Conservation (phyloP, 2,113 vertebrate genomes). For the Aramus guarauna region DNA sequence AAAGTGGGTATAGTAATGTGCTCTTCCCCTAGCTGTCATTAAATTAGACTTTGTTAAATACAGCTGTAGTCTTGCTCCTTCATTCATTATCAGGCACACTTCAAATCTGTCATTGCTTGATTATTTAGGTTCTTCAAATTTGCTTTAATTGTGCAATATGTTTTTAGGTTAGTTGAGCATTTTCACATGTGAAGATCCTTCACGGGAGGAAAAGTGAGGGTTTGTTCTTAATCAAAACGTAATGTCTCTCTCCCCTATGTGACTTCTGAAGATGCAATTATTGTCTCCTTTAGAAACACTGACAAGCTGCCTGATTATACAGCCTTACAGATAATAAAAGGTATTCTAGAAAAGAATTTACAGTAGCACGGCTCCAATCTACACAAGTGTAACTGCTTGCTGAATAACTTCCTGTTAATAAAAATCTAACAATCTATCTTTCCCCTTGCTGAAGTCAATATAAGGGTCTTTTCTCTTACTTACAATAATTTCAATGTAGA, state of each 20-base stretch:
- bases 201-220: neutral
- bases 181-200: neutral
- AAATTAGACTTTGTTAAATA: neutral
- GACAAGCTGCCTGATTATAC: neutral
- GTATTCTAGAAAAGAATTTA: neutral
- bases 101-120: neutral
- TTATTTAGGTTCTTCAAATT: neutral
- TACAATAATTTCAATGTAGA: neutral
- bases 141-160: neutral
- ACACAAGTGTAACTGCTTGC: neutral
- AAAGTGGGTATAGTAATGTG: neutral
- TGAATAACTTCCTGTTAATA: neutral
- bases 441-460: neutral
- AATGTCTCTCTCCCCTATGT: neutral
- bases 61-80: neutral
- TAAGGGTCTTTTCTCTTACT: neutral
- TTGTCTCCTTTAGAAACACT: neutral
- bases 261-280: neutral
- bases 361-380: neutral
- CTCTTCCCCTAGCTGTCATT: neutral
- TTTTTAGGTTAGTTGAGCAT: neutral
- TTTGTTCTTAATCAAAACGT: neutral
- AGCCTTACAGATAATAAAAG: neutral
- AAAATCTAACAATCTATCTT: neutral
- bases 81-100: neutral